Conservation (phyloP, 2,797 vertebrate genomes). For the Mormyrops attenuatus region DNA sequence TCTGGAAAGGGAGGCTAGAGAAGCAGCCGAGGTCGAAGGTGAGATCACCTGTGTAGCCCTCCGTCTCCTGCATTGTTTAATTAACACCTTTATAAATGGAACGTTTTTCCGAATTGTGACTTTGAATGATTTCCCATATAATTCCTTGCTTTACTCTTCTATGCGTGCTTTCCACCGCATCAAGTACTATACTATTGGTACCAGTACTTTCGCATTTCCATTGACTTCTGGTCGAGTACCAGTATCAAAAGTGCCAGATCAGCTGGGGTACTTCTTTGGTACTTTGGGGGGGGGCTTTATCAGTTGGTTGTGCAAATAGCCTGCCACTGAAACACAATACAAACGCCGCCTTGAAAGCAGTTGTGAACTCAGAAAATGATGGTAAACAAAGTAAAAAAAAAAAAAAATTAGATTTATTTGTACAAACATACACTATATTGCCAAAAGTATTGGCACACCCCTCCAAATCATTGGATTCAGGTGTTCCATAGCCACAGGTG, state of each 20-base stretch:
- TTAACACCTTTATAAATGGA: background rate
- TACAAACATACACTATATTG: background rate
- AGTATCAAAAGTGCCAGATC: background rate
- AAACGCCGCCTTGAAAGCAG: background rate
- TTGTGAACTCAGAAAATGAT: background rate
- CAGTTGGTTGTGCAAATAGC: background rate
- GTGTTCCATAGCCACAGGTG: background rate
- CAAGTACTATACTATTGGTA: background rate
- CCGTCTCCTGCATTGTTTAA: background rate
- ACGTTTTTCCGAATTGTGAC: background rate
- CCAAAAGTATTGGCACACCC: background rate
- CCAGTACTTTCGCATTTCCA: background rate
- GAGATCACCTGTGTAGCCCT: conserved; percentile 32
- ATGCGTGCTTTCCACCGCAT: background rate
- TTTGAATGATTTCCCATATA: background rate
- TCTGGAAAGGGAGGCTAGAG: conserved; percentile 79
- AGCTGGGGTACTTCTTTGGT: background rate
- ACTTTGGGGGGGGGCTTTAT: background rate
- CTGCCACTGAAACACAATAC: background rate
- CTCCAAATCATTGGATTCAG: too few relatives aligned
- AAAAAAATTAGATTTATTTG: background rate
- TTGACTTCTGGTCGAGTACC: background rate
- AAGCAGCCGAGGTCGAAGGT: conserved; percentile 80
- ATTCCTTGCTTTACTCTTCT: background rate
- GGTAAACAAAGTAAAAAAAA: background rate